Conservation (phyloP, 2,113 vertebrate genomes). For the Circaetus cinerascens region DNA sequence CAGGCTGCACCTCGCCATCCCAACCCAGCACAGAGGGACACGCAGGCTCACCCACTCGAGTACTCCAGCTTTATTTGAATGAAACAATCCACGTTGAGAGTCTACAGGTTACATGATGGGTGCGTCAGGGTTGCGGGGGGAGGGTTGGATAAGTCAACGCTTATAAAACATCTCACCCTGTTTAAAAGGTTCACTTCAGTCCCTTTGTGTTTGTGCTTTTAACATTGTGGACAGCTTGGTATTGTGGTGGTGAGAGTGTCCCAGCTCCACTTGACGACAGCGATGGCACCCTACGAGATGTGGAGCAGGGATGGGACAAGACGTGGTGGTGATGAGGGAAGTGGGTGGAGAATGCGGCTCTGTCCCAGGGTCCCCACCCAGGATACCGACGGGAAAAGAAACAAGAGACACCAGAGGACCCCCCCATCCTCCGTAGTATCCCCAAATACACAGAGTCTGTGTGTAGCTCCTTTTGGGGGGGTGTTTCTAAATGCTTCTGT, state of each 20-base stretch:
- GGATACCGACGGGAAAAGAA: not conserved
- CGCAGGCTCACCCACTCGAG: not conserved
- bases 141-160: not conserved
- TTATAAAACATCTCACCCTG: slow-evolving; percentile 64
- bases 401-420: not conserved
- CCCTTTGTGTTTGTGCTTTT: slow-evolving; percentile 67
- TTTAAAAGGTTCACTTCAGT: slow-evolving; percentile 55
- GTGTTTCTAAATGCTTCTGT: not conserved
- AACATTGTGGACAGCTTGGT: not conserved
- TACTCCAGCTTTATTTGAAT: slow-evolving; percentile 72
- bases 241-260: not conserved
- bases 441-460: not conserved
- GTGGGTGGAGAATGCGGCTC: not conserved
- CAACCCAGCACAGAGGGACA: not conserved
- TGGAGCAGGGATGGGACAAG: not conserved
- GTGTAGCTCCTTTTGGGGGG: not conserved
- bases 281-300: not conserved
- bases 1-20: not conserved
- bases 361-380: not conserved
- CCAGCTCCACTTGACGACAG: not conserved
- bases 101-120: slow-evolving; percentile 6
- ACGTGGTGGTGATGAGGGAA: not conserved
- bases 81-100: slow-evolving; percentile 49
- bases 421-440: not conserved
- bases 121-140: not conserved